These are phyloP conservation scores for Globodera rostochiensis DNA, from an alignment of 1,140 invertebrate species.

Conservation along the genomic window DNA sequence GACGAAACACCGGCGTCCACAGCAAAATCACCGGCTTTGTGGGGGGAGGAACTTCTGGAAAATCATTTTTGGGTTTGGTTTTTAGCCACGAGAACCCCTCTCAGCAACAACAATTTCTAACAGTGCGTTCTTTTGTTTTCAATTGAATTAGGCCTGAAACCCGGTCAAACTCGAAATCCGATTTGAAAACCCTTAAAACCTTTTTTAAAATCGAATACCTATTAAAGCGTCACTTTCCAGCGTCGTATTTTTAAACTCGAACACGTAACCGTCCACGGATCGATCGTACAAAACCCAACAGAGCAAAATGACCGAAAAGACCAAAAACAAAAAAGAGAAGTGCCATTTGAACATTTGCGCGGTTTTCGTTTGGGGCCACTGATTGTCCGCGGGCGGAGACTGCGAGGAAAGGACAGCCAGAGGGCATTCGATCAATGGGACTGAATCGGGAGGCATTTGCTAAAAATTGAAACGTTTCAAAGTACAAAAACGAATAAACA, in stretches of 20 bases:
- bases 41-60: background rate
- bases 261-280: background rate
- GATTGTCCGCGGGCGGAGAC: background rate
- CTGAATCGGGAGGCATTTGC: background rate
- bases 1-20: slow-evolving; percentile 15
- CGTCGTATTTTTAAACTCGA: background rate
- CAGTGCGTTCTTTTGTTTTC: background rate
- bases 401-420: background rate
- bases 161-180: background rate
- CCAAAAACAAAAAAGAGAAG: background rate
- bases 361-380: background rate
- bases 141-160: background rate
- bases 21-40: slow-evolving; percentile 21
- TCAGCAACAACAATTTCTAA: background rate
- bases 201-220: no score
- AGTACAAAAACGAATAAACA: no score
- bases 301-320: background rate
- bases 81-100: background rate
- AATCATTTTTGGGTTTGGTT: background rate
- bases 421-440: background rate
- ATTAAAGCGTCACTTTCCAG: background rate
- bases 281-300: background rate
- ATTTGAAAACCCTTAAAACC: no score
- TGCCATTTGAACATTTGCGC: background rate
- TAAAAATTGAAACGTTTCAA: background rate